Conservation (phyloP, 1,140 invertebrate genomes). For the Eurosta solidaginis region DNA sequence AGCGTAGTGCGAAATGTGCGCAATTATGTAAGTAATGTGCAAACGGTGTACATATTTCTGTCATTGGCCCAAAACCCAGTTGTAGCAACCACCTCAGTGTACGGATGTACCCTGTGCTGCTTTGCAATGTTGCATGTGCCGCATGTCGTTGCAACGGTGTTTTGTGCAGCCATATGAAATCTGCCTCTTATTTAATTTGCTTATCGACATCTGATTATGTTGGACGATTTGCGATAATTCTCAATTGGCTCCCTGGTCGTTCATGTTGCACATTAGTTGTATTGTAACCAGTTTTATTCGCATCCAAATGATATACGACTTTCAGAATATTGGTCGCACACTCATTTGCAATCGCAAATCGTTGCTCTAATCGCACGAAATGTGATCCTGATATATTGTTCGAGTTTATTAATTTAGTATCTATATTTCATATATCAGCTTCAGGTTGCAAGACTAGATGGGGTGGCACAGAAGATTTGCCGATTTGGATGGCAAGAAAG, state of each 20-base stretch:
- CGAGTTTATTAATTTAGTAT: not conserved
- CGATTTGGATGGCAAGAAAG: too few relatives aligned
- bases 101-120: too few relatives aligned
- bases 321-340: not conserved
- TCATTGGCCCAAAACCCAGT: not conserved
- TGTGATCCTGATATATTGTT: not conserved
- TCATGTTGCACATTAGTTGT: not conserved
- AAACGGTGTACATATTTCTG: conserved; percentile 3
- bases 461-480: too few relatives aligned
- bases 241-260: not conserved
- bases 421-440: too few relatives aligned
- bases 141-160: not conserved
- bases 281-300: not conserved
- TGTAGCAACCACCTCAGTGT: not conserved
- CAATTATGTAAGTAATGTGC: conserved; percentile 19
- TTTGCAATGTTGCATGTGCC: not conserved
- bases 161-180: not conserved
- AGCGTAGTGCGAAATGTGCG: not conserved
- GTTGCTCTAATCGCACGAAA: not conserved
- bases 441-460: too few relatives aligned
- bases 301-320: not conserved
- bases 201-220: conserved; percentile 18
- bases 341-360: not conserved
- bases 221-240: not conserved
- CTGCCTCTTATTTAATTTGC: conserved; percentile 19